These are phyloP conservation scores for Schrankia costaestrigalis DNA, from an alignment of 2,888 invertebrate genomes.

Conservation along the genomic window DNA sequence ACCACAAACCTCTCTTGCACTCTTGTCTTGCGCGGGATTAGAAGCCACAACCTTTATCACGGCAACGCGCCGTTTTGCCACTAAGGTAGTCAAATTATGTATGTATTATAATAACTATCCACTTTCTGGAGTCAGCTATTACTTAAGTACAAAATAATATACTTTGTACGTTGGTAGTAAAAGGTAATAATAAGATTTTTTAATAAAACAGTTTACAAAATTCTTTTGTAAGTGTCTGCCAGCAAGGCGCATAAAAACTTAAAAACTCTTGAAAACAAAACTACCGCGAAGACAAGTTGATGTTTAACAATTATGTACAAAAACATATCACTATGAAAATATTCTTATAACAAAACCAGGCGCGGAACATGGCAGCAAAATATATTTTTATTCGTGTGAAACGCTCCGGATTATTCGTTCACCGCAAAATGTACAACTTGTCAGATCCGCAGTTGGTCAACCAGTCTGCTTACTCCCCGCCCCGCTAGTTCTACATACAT, in stretches of 20 bases:
- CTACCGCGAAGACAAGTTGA: slow-evolving; percentile 6
- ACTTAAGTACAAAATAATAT: too few relatives aligned
- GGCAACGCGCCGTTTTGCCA: too few relatives aligned
- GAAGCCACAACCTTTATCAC: too few relatives aligned
- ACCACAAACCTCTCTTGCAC: too few relatives aligned
- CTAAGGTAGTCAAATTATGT: too few relatives aligned
- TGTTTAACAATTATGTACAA: slow-evolving; percentile 39
- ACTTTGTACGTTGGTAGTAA: too few relatives aligned
- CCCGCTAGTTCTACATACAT: slow-evolving; percentile 41
- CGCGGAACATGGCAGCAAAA: too few relatives aligned
- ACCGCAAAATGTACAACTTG: slow-evolving; percentile 46
- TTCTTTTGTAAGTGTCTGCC: slow-evolving; percentile 24
- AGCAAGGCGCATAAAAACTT: slow-evolving; percentile 17
- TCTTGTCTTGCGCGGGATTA: too few relatives aligned
- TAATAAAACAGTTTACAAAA: slow-evolving; percentile 11
- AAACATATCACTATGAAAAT: slow-evolving; percentile 41
- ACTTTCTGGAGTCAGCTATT: too few relatives aligned
- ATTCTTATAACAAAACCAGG: slow-evolving; percentile 50
- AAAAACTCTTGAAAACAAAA: slow-evolving; percentile 14
- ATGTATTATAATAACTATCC: too few relatives aligned
- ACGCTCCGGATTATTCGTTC: slow-evolving; percentile 55
- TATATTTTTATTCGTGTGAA: slow-evolving; percentile 71
- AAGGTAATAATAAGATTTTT: too few relatives aligned
- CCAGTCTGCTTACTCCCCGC: slow-evolving; percentile 37
- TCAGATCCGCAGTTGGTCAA: slow-evolving; percentile 40